Percentiles rank a stretch among this genome's conserved stretches.
Evolutionary conservation across 2,797 vertebrate species (phyloP).

Genomic region (Neomorphus geoffroyi): DNA sequence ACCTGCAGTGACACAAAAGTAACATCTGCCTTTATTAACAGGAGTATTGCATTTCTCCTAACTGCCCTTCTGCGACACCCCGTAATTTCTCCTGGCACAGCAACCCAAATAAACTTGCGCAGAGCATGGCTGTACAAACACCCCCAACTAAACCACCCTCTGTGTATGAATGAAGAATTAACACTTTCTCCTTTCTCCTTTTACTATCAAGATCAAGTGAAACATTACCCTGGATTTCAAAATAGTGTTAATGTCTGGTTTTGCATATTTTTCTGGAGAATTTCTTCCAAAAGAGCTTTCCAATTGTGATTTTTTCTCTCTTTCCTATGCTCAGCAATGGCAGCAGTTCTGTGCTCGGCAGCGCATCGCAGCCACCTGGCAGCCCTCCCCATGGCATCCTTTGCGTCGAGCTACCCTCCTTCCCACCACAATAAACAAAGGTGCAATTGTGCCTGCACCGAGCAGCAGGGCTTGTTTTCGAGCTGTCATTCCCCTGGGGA

Average conservation of each 20-base stretch:
- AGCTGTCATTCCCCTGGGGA: background rate
- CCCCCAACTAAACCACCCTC: background rate
- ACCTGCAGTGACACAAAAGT: background rate
- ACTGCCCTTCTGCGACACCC: background rate
- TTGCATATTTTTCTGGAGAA: background rate
- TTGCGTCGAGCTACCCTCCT: background rate
- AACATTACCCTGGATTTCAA: background rate
- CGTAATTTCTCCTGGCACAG: background rate
- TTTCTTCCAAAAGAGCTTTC: background rate
- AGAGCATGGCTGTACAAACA: background rate
- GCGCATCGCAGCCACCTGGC: background rate
- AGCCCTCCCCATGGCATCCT: background rate
- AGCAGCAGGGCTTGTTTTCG: background rate
- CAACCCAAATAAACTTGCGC: background rate
- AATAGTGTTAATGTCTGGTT: background rate
- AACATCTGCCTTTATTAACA: slow-evolving; percentile 10
- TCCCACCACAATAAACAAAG: background rate
- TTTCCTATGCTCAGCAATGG: fast-evolving
- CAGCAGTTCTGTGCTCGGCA: background rate
- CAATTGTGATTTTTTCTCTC: background rate
- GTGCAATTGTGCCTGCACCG: background rate
- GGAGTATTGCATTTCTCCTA: background rate
- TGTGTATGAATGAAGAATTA: background rate
- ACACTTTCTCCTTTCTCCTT: background rate
- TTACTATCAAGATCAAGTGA: background rate